phyloP scores from a whole-genome alignment of 2,888 invertebrate genomes.

The Stenchaetothrips biformis region DNA sequence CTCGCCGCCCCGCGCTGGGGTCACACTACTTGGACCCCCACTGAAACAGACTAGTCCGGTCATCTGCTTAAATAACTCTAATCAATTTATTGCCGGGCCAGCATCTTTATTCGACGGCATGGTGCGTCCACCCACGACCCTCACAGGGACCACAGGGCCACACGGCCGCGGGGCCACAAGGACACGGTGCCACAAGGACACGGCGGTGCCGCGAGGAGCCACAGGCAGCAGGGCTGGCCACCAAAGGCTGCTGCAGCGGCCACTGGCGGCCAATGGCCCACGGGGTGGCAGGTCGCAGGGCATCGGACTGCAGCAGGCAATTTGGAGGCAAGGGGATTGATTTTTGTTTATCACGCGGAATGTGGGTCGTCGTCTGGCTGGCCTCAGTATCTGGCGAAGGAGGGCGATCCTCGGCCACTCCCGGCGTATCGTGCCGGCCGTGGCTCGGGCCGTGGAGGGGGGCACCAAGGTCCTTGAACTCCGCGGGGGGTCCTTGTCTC shows the following conservation, averaged over 20 bases:
- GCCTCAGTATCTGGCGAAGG: not conserved
- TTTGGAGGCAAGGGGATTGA: not conserved
- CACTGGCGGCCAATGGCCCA: no score
- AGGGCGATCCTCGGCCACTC: not conserved
- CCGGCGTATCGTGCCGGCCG: not conserved
- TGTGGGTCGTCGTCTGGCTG: not conserved
- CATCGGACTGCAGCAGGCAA: no score
- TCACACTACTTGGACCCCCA: not conserved
- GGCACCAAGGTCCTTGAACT: not conserved
- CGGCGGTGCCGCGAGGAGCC: no score
- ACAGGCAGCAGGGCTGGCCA: no score
- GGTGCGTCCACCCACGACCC: not conserved
- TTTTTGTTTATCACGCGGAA: constrained; percentile 11
- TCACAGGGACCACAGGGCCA: not conserved
- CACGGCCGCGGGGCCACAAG: no score
- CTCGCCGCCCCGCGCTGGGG: not conserved
- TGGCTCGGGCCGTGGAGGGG: not conserved
- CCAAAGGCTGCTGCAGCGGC: no score
- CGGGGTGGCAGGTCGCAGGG: no score
- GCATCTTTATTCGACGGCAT: not conserved
- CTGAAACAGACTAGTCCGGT: not conserved
- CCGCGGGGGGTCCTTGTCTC: not conserved
- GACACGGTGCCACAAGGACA: no score
- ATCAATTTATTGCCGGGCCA: constrained; percentile 13
- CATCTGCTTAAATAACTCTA: constrained; percentile 9